phyloP scores from a whole-genome alignment of 2,797 vertebrate species.

The Lithobates pipiens region DNA sequence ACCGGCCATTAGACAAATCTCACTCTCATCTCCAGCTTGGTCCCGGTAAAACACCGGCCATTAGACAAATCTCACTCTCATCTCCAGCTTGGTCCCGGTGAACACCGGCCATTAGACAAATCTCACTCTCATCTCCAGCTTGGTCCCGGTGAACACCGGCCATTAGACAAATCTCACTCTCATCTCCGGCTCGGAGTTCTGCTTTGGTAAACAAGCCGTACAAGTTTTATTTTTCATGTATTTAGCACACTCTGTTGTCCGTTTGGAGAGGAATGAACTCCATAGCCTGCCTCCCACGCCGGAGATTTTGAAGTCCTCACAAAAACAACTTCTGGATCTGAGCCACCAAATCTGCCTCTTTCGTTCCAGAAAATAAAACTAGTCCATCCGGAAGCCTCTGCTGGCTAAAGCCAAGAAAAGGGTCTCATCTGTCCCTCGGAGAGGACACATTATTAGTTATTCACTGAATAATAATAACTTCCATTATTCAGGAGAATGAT shows the following conservation, averaged over 20 bases:
- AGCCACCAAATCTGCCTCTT: conserved; percentile 40
- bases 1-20: too few species aligned
- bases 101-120: too few species aligned
- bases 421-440: conserved; percentile 55
- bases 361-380: conserved; percentile 47
- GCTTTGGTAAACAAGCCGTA: conserved; percentile 15
- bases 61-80: too few species aligned
- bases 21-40: too few species aligned
- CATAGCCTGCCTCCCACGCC: conserved; percentile 49
- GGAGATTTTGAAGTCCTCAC: conserved; percentile 53
- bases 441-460: conserved; percentile 10
- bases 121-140: too few species aligned
- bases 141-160: too few species aligned
- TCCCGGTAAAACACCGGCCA: too few species aligned
- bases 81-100: too few species aligned
- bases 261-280: conserved; percentile 55
- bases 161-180: background rate
- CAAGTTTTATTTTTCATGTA: conserved; percentile 42
- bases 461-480: background rate
- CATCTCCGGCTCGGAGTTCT: background rate
- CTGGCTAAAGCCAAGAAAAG: conserved; percentile 31
- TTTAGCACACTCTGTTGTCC: conserved; percentile 31
- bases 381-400: conserved; percentile 42
- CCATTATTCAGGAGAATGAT: too few species aligned
- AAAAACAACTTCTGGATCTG: conserved; percentile 59